Evolutionary conservation across 2,797 vertebrate species (phyloP), one percentile per base, ranked within the genome.

Genomic region (Notamacropus eugenii): DNA sequence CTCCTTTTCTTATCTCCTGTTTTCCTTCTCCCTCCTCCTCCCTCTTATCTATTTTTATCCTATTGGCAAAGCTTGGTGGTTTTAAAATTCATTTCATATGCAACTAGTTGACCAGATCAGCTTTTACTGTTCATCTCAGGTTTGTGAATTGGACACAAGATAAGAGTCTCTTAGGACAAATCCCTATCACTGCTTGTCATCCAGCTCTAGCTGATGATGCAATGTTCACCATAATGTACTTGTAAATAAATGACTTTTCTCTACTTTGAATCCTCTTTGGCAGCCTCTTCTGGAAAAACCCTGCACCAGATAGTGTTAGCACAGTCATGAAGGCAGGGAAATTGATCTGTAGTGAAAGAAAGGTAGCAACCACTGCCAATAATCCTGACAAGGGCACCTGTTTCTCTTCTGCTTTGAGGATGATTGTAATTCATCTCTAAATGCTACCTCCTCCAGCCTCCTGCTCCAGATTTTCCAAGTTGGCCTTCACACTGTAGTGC

Each of bases 81-180:
- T 92, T 93, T 95, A 87, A 54, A 54, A 95, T 96, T 96, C 40
- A 92, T 19, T 90, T 57, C 50, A 90, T 3, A 93, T 55, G 40
- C 54, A 82, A 59, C 91, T 22, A 57, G 16, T 55, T 67, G n/a
- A 22, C 46, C 87, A 59, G 16, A 12, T 93, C n/a, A 55, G 22
- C 82, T 92, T 94, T 96, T 93, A 29, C 87, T 90, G 91, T n/a
- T 93, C 94, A 52, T 92, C 94, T 94, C 94, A 96, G 59, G 58
- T 94, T 90, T 96, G 87, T 96, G 52, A 97, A 93, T 95, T 92
- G 95, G 50, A 82, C 56, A 91, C 91, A 52, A 96, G 93, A 92
- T 93, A 3, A 19, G 54, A 82, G 55, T 92, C 93, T n/a, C 92
- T 50, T 28, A 62, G 58, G 31, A 10, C 58, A 54, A 58, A 96